These are phyloP conservation scores for Drosophila bifasciata DNA, from an alignment of 1,140 invertebrate genomes.

Conservation along the genomic window DNA sequence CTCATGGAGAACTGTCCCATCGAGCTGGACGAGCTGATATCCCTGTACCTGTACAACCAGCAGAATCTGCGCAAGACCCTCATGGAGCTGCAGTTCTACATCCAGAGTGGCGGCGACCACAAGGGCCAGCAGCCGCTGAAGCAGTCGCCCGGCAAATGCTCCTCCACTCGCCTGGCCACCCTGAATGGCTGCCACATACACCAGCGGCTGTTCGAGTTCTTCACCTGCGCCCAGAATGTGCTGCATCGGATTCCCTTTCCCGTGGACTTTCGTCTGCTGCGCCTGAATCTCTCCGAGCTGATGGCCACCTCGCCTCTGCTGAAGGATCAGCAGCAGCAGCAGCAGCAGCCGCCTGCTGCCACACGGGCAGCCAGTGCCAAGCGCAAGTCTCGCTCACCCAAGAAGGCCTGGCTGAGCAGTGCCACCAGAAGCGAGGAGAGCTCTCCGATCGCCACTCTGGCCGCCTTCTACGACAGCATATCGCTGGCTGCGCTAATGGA, in stretches of 20 bases:
- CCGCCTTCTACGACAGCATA: constrained; percentile 71
- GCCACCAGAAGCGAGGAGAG: constrained; percentile 24
- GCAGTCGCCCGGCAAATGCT: constrained; percentile 50
- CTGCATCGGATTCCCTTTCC: constrained; percentile 73
- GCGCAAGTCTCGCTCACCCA: constrained; percentile 74
- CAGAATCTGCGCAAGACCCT: constrained; percentile 90
- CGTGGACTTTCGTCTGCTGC: constrained; percentile 68
- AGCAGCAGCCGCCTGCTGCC: background rate
- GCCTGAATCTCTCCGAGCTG: constrained; percentile 67
- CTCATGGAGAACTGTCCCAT: constrained; percentile 87
- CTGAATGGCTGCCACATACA: constrained; percentile 60
- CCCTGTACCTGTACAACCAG: constrained; percentile 85
- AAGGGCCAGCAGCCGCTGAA: constrained; percentile 1
- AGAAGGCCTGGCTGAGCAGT: constrained; percentile 70
- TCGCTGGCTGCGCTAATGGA: constrained; percentile 69
- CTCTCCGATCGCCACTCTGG: constrained; percentile 47
- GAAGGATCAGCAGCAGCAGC: constrained; percentile 16
- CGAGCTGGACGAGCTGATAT: constrained; percentile 84
- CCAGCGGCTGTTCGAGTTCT: constrained; percentile 74
- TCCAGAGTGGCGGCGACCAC: constrained; percentile 84
- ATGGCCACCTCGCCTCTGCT: constrained; percentile 46
- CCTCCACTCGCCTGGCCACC: constrained; percentile 27
- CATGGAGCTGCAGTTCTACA: constrained; percentile 89
- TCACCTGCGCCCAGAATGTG: constrained; percentile 64
- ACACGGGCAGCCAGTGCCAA: constrained; percentile 31